These are phyloP conservation scores for Pachliopta kotzebuea DNA, from an alignment of 2,888 invertebrate species.

Conservation along the genomic window DNA sequence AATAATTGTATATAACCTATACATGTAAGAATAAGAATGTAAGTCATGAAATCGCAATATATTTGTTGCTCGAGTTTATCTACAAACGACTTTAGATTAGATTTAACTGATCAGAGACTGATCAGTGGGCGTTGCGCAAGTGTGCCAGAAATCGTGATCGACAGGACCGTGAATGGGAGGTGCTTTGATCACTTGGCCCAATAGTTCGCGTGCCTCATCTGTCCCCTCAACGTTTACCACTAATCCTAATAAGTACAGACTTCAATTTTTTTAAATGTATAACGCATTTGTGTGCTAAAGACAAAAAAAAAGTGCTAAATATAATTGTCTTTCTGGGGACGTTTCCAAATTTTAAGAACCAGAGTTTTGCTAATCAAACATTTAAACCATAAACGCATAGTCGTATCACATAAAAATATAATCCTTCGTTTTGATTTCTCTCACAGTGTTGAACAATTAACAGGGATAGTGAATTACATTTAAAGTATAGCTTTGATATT, in stretches of 20 bases:
- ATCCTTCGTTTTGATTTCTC: no score
- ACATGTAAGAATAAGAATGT: conserved; percentile 9
- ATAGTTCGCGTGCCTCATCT: conserved; percentile 35
- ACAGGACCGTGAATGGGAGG: conserved; percentile 43
- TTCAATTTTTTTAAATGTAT: neutral
- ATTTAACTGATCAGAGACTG: conserved; percentile 27
- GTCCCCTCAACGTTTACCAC: conserved; percentile 5
- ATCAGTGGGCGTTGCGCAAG: conserved; percentile 37
- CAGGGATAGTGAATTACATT: no score
- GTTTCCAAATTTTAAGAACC: no score
- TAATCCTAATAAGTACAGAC: neutral
- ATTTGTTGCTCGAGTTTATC: conserved; percentile 29
- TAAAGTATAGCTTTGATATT: no score
- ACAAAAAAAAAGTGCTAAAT: no score
- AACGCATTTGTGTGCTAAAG: no score
- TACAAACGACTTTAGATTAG: conserved; percentile 29
- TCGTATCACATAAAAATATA: no score
- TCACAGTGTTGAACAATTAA: no score
- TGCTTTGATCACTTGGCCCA: conserved; percentile 38
- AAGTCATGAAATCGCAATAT: conserved; percentile 14
- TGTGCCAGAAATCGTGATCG: conserved; percentile 40
- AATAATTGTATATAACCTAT: neutral
- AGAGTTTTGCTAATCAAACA: no score
- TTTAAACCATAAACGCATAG: no score
- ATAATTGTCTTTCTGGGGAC: no score